phyloP scores from a whole-genome alignment of 2,888 invertebrate species.

The Tiphia femorata region DNA sequence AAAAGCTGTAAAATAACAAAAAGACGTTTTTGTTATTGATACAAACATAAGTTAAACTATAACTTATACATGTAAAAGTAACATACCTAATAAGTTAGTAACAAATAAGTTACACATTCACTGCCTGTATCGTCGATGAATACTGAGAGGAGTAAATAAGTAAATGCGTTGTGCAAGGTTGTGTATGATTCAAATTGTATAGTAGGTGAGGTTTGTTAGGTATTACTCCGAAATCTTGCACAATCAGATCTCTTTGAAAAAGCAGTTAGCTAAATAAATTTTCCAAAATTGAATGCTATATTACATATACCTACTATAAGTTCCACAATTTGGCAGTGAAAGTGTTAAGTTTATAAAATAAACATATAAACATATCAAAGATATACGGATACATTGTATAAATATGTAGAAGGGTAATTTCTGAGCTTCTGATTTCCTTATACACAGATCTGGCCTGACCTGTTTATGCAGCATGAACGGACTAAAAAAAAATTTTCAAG shows the following conservation, averaged over 20 bases:
- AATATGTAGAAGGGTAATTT: slow-evolving; percentile 19
- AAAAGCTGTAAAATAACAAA: slow-evolving; percentile 1
- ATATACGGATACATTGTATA: slow-evolving; percentile 22
- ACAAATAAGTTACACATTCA: slow-evolving; percentile 37
- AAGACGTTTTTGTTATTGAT: slow-evolving; percentile 6
- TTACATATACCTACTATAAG: background rate
- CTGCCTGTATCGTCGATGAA: slow-evolving; percentile 30
- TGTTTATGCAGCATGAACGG: slow-evolving; percentile 64
- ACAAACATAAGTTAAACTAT: too few relatives aligned
- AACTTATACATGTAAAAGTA: too few relatives aligned
- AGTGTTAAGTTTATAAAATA: slow-evolving; percentile 29
- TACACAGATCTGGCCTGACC: slow-evolving; percentile 14
- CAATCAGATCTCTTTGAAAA: too few relatives aligned
- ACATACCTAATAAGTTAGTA: too few relatives aligned
- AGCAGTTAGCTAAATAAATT: too few relatives aligned
- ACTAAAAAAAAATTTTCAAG: slow-evolving; percentile 56
- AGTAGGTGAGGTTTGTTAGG: too few relatives aligned
- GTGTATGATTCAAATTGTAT: slow-evolving; percentile 8
- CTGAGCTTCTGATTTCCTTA: slow-evolving; percentile 24
- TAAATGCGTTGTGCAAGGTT: slow-evolving; percentile 27
- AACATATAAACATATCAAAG: slow-evolving; percentile 31
- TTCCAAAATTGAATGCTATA: background rate
- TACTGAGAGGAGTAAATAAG: slow-evolving; percentile 10
- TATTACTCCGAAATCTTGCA: too few relatives aligned
- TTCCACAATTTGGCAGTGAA: slow-evolving; percentile 39